Evolutionary conservation across 2,888 invertebrate genomes (phyloP), one percentile per base, ranked within the genome.

Genomic region (Apamea epomidion): DNA sequence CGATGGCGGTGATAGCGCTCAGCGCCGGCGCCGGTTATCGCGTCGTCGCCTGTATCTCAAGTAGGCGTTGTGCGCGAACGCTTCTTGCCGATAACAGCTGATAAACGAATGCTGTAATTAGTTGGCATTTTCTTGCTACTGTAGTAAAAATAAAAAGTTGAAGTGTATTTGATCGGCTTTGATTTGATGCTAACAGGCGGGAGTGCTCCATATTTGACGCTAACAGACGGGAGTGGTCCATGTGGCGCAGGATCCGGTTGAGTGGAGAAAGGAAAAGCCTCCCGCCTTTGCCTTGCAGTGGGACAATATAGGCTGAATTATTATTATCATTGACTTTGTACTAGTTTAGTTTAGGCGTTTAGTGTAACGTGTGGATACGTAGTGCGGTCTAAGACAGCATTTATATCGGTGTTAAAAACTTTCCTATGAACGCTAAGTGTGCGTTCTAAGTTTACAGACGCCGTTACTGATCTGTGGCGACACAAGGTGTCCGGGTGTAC

Each of bases 71-170:
- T 48, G 77, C 75, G 74, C 78, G 78, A 87, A 75, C 78, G 84
- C 68, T 78, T 73, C 84, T 83, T 78, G n/a, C 70, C 48, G 84
- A 84, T 84, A 84, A 84, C 65, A 83, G 4, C 64, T 70, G 84
- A 83, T 87, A 78, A 73, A 42, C 69, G 58, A 48, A 67, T 71
- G 32, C 64, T 76, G 79, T 84, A 73, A 84, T 87, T 83, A 83
- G 78, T 54, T 65, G 21, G 60, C 37, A 45, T 60, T 77, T 75
- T 45, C 54, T 71, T 64, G 76, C 37, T 71, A 70, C 62, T 25
- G 37, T 25, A 18, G 37, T 83, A 51, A 67, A 48, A 18, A 29
- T 58, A 37, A 74, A 62, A 65, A 29, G 58, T 54, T 16, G 2
- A 5, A 32, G 29, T 29, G n/a, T 64, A 45, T 32, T 64, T n/a